phyloP scores from a whole-genome alignment of 2,797 vertebrate species.

The Fistularia commersonii region DNA sequence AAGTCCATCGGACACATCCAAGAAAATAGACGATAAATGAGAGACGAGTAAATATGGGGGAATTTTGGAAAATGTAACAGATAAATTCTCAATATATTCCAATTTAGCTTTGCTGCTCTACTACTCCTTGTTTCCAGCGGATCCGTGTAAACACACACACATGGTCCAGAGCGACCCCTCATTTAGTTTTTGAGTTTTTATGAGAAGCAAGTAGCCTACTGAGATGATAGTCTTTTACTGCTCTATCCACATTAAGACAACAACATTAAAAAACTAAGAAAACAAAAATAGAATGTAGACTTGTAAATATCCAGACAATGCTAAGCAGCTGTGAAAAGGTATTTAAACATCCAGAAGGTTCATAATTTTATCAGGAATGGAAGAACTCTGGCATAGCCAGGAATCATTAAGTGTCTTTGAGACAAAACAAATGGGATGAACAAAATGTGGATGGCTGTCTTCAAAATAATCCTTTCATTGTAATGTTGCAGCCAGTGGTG shows the following conservation, averaged over 20 bases:
- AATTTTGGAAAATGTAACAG: constrained; percentile 10
- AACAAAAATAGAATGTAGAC: constrained; percentile 16
- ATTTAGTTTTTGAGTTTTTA: constrained; percentile 33
- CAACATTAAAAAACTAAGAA: constrained; percentile 1
- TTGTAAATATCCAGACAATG: constrained; percentile 45
- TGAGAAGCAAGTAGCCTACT: constrained; percentile 33
- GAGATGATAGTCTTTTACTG: constrained; percentile 33
- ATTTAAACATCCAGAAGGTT: constrained; percentile 25
- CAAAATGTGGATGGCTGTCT: neutral
- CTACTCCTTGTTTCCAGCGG: constrained; percentile 16
- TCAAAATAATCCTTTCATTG: neutral
- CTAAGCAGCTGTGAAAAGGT: constrained; percentile 34
- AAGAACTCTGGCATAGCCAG: constrained; percentile 4
- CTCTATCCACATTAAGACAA: constrained; percentile 3
- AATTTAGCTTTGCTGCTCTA: constrained; percentile 6
- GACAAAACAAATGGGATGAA: too few species aligned
- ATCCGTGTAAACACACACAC: constrained; percentile 36
- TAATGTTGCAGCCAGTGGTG: neutral
- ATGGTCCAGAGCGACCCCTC: constrained; percentile 23
- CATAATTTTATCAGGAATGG: constrained; percentile 20
- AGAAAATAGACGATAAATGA: constrained; percentile 1
- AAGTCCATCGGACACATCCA: constrained; percentile 1
- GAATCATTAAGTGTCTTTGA: neutral
- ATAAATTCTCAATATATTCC: constrained; percentile 19
- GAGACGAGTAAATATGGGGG: constrained; percentile 5